Evolutionary conservation across 2,888 invertebrate genomes (phyloP), one percentile per base, ranked within the genome.

Genomic region (Coelinius sp.): DNA sequence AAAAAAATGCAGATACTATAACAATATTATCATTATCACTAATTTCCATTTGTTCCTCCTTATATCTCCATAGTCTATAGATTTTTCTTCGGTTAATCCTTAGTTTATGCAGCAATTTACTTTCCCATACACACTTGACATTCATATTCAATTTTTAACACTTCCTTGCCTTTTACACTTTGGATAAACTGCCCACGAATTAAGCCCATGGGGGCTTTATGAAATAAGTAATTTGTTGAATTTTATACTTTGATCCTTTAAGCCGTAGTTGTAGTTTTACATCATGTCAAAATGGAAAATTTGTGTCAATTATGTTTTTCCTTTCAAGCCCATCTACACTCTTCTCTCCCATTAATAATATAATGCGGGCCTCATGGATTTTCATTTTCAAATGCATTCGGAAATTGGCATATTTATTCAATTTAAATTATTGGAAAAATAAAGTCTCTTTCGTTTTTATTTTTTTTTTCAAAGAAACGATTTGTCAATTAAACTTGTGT

Each of bases 211-310:
- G 38, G 7, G 14, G 20, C 20, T 73, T 53, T 77, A 66, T 76
- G 73, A 74, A 76, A 74, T 69, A 68, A 79, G 77, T 41, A 12
- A 5, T 20, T 14, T 49, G 14, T 49, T 49, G 3, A n/a, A 41
- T n/a, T n/a, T 41, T n/a, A n/a, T 41, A n/a, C 41, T 35, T 35
- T 35, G 41, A 10, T n/a, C 41, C n/a, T n/a, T 41, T 41, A 41
- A 41, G 41, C 41, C 41, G 41, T 2, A n/a, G n/a, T 41, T 41
- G n/a, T 3, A 31, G n/a, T 41, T 12, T 5, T n/a, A n/a, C 41
- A n/a, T 41, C n/a, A 5, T 10, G 41, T n/a, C 10, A 41, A 41
- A 41, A 35, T 35, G 10, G 10, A 10, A 10, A 10, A 35, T 35
- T 35, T 10, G 35, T 10, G 35, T 35, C 10, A 7, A 35, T 35